These are phyloP conservation scores for Thermophis baileyi DNA, from an alignment of 2,113 vertebrate species.

Conservation along the genomic window DNA sequence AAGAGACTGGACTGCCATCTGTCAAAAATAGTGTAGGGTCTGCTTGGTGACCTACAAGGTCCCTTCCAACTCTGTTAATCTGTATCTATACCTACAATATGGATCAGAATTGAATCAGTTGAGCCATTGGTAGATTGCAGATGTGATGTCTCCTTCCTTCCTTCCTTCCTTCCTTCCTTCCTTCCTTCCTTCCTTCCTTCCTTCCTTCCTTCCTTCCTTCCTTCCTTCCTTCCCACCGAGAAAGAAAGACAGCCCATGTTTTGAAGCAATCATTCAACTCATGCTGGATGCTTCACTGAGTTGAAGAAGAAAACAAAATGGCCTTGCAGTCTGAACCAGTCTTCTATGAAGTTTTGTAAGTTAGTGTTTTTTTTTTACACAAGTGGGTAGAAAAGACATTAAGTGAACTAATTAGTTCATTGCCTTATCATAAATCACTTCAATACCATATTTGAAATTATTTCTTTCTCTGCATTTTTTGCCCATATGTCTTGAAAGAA, in stretches of 20 bases:
- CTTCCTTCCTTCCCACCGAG: background rate
- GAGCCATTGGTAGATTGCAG: background rate
- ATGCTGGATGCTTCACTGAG: background rate
- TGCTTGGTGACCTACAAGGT: no score
- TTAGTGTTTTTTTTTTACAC: background rate
- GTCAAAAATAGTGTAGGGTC: no score
- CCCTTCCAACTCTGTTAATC: no score
- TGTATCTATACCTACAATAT: background rate
- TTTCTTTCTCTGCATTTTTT: background rate
- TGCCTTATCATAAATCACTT: background rate
- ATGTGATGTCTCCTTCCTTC: background rate
- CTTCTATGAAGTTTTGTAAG: background rate
- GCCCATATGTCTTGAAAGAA: background rate
- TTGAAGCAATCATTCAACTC: background rate
- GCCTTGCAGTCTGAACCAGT: background rate
- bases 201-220: background rate
- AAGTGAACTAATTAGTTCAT: background rate
- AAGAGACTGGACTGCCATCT: no score
- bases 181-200: background rate
- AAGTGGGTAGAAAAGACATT: background rate
- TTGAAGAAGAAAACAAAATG: background rate
- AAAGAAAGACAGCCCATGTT: background rate
- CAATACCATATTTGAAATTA: background rate
- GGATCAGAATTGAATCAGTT: background rate
- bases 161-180: no score